Evolutionary conservation across 2,797 vertebrate species (phyloP), one percentile per base, ranked within the genome.

Genomic region (Aulostomus chinensis): DNA sequence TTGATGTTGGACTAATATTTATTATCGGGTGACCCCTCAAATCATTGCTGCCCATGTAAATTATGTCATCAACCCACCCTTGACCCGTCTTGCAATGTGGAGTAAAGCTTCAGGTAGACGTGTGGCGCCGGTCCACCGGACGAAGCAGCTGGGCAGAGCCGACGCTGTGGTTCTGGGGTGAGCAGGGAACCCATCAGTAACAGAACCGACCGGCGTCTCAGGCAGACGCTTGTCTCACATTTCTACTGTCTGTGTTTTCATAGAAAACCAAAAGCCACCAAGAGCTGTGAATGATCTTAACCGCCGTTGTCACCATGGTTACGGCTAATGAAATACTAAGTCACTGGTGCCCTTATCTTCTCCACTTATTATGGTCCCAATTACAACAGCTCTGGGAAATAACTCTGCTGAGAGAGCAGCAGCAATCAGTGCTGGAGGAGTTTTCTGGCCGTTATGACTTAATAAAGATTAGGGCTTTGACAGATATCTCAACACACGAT

Each of bases 351-450:
- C 75, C 56, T 61, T 56, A 67, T 76, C 75, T 66, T 29, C 53
- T n/a, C 10, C 38, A 41, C 68, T 64, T 76, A 71, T 69, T 76
- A 74, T 7, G 24, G 39, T 50, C 52, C 58, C 64, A 69, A 74
- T 78, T 76, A 83, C 60, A 73, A 47, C 58, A 26, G 46, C 67
- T 49, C 33, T 29, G 61, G 69, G 78, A 65, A 59, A 58, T 68
- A 59, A 71, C 68, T 76, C 71, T 78, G 71, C 68, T 55, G 65
- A 75, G 59, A 47, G 63, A 26, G 62, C 60, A 41, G 73, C 39
- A 6, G 54, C 61, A 64, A 75, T 67, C 55, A 58, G 56, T 43
- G n/a, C 22, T 50, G 52, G 55, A 56, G 47, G 66, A 51, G 55
- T 58, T 66, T 32, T 58, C 36, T 50, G n/a, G 3, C 22, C 8